Conservation (phyloP, 2,797 vertebrate species). For the Linurgus olivaceus region DNA sequence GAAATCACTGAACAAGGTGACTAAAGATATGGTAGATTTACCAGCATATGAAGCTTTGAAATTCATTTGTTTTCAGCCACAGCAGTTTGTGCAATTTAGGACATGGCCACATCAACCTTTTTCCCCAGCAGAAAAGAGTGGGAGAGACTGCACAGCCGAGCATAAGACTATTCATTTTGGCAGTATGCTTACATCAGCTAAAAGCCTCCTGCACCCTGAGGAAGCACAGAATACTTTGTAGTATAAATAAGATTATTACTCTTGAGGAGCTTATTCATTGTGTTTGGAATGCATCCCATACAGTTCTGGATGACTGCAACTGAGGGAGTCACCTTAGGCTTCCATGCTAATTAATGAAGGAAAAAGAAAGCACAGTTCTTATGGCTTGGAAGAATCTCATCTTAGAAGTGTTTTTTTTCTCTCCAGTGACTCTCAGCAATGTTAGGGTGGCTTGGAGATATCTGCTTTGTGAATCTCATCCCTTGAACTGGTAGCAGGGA, state of each 20-base stretch:
- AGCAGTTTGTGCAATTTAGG: background rate
- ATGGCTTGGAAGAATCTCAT: background rate
- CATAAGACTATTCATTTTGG: background rate
- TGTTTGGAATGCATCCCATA: background rate
- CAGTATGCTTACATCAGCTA: background rate
- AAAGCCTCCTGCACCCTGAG: background rate
- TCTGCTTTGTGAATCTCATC: background rate
- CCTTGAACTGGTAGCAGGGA: background rate
- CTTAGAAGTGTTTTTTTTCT: background rate
- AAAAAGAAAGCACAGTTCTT: background rate
- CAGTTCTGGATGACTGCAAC: background rate
- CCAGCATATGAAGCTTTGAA: background rate
- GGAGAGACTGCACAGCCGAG: background rate
- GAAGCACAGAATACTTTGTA: background rate
- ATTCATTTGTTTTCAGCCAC: background rate
- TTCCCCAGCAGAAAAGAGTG: background rate
- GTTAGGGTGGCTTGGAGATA: background rate
- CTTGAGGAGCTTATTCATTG: background rate
- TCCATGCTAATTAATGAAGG: background rate
- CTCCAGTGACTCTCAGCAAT: background rate
- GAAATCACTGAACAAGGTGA: background rate
- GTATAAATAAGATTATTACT: slow-evolving; percentile 16
- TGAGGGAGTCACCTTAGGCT: background rate
- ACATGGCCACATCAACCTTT: background rate
- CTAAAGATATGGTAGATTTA: slow-evolving; percentile 10